Evolutionary conservation across 2,113 vertebrate species (phyloP).

Genomic region (Caracal caracal): DNA sequence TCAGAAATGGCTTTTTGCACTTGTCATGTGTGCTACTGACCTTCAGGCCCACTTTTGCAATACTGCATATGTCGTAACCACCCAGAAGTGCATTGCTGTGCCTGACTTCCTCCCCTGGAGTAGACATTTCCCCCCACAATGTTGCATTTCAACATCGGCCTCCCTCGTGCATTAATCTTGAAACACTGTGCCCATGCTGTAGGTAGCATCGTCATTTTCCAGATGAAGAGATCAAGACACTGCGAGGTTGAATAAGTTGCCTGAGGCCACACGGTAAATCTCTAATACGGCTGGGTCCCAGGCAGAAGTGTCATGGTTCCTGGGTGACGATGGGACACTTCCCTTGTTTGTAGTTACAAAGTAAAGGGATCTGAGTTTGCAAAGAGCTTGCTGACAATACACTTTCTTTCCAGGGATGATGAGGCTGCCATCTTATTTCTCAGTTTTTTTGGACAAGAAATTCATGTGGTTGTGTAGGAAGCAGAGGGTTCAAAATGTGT

Average conservation of each 20-base stretch:
- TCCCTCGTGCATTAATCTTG: constrained; percentile 78
- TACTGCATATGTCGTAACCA: not conserved
- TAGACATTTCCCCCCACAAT: constrained; percentile 65
- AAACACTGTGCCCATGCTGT: constrained; percentile 64
- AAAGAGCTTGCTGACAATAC: not conserved
- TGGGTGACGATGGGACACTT: not conserved
- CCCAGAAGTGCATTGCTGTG: constrained; percentile 69
- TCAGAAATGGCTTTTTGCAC: constrained; percentile 53
- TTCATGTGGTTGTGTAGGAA: not conserved
- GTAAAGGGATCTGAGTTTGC: not conserved
- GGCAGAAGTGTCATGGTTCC: constrained; percentile 43
- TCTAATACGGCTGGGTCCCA: constrained; percentile 25
- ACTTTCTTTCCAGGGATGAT: not conserved
- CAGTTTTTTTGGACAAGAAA: not conserved
- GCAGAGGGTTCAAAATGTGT: not conserved
- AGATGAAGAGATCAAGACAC: not conserved
- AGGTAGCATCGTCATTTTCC: constrained; percentile 70
- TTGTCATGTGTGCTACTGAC: constrained; percentile 61
- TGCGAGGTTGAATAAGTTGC: constrained; percentile 66
- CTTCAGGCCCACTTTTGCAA: constrained; percentile 59
- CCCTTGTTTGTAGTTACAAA: constrained; percentile 1
- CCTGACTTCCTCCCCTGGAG: constrained; percentile 75
- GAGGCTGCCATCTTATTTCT: not conserved
- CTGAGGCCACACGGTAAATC: constrained; percentile 54
- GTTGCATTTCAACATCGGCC: constrained; percentile 72